Evolutionary conservation across 2,888 invertebrate genomes (phyloP).

Genomic region (Camponotus fellah): DNA sequence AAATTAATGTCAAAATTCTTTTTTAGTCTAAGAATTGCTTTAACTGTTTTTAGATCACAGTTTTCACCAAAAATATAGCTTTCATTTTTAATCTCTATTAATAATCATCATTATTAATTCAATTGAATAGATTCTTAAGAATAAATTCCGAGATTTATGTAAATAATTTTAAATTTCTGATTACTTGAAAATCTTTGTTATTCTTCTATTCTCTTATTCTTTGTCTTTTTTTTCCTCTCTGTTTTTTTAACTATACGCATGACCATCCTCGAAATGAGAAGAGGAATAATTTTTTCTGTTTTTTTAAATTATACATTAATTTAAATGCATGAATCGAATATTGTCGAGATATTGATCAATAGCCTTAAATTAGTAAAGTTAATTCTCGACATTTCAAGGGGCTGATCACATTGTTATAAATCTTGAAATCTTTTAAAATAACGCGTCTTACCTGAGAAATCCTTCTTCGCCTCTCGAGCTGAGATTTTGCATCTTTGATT

Average conservation of each 20-base stretch:
- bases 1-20: too few species aligned
- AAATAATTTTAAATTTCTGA: constrained; percentile 24
- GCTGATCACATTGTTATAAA: constrained; percentile 77
- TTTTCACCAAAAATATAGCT: neutral
- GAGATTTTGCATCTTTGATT: constrained; percentile 72
- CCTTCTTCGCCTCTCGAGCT: constrained; percentile 56
- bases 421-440: constrained; percentile 82
- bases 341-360: constrained; percentile 63
- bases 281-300: constrained; percentile 67
- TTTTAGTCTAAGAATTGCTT: neutral
- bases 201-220: neutral
- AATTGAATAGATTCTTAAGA: neutral
- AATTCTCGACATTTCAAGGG: constrained; percentile 55
- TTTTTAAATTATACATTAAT: constrained; percentile 32
- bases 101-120: neutral
- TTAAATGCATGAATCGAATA: constrained; percentile 66
- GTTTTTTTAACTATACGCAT: neutral
- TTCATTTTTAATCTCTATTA: neutral
- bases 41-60: neutral
- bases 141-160: too few species aligned
- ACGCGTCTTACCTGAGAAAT: constrained; percentile 74
- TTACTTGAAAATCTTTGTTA: neutral
- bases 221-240: neutral
- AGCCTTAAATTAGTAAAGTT: constrained; percentile 72
- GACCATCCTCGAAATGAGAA: constrained; percentile 39